Base-by-base conservation (phyloP, 2,888 invertebrate genomes). In the Diplazon laetatorius region DNA sequence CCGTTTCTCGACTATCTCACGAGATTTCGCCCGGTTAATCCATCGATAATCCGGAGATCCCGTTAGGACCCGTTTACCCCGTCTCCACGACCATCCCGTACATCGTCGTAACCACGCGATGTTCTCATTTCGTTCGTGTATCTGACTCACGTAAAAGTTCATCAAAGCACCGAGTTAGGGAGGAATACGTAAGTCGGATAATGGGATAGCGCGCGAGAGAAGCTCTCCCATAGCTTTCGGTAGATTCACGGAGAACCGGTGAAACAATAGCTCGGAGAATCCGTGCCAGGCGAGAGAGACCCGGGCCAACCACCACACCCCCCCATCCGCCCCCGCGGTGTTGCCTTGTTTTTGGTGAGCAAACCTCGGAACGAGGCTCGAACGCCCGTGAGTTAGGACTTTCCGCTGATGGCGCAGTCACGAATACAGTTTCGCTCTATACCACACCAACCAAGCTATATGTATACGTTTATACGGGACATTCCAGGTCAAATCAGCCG, bases 41-140 rank as follows among this genome's bases (percentile, higher is more conserved):
- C 78, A 70, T 79, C 74, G 76, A 81, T 81, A 81, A 81, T 81
- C 81, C 78, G 25, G 66, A 71, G 60, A 39, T 39, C 35, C n/a
- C 44, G 75, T 69, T 16, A 16, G 60, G 66, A 6, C 30, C 6
- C 30, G 30, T 30, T 30, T 30, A n/a, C n/a, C n/a, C n/a, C 30
- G 59, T 52, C 18, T n/a, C 46, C 35, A 18, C 12, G 35, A 44
- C 44, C 44, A 25, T 66, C n/a, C n/a, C 37, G 52, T 70, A 57
- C 57, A 46, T 63, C 59, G 25, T 42, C 18, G 14, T 52, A 37
- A n/a, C 48, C 48, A 18, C 12, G 18, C 37, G 14, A 14, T 12
- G 14, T 10, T 18, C 44, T 59, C 48, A 18, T 60, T 57, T 66
- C 52, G 9, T 50, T 63, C 63, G 35, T 71, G 66, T 57, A 44